These are phyloP conservation scores for Myanophis thanlyinensis DNA, from an alignment of 2,113 vertebrate species.

Conservation along the genomic window DNA sequence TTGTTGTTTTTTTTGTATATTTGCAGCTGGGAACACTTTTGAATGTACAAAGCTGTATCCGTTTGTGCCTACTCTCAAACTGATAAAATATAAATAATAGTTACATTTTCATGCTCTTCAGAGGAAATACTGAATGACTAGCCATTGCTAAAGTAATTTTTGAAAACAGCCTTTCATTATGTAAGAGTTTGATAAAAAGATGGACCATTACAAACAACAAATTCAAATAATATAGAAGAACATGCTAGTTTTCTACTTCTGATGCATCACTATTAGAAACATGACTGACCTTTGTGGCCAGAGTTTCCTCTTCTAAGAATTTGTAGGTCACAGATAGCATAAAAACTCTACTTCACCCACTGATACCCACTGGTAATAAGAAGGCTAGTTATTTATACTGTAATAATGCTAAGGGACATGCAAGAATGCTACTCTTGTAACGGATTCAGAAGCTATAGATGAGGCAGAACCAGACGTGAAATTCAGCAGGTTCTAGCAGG, in stretches of 20 bases:
- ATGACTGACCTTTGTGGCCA: neutral
- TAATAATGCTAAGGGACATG: no score
- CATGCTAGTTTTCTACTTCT: neutral
- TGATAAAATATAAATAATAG: neutral
- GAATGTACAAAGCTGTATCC: neutral
- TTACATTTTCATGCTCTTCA: neutral
- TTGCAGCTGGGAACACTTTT: conserved; percentile 15
- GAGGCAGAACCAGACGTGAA: no score
- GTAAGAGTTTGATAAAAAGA: neutral
- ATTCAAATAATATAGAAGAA: neutral
- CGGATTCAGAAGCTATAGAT: neutral
- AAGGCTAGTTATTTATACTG: neutral
- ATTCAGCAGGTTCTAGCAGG: no score
- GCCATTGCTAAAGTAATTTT: neutral
- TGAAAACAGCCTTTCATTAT: neutral
- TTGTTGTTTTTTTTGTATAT: neutral
- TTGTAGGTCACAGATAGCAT: neutral
- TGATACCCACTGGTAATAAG: neutral
- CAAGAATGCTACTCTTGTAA: no score
- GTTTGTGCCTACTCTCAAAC: neutral
- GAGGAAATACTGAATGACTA: neutral
- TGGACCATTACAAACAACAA: neutral
- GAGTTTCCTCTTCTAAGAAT: neutral
- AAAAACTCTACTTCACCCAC: neutral
- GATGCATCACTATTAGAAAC: neutral